phyloP scores from a whole-genome alignment of 2,888 invertebrate species.

The Dryobota labecula region DNA sequence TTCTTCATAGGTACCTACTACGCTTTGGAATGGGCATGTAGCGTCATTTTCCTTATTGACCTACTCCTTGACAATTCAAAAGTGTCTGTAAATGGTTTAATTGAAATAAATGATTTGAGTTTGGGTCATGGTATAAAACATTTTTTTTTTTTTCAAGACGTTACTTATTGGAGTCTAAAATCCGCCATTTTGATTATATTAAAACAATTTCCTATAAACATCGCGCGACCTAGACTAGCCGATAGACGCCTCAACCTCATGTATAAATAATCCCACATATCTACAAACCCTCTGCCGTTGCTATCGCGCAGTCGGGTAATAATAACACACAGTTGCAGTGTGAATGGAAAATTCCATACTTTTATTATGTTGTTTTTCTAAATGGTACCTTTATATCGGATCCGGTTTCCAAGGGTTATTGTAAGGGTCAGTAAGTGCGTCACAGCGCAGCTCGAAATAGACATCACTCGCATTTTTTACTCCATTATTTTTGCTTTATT shows the following conservation, averaged over 20 bases:
- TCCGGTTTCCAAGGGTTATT: slow-evolving; percentile 12
- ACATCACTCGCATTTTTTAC: slow-evolving; percentile 1
- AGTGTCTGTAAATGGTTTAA: no score
- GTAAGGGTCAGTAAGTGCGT: slow-evolving; percentile 14
- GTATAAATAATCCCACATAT: background rate
- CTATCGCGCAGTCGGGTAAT: background rate
- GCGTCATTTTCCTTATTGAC: no score
- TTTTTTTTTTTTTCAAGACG: background rate
- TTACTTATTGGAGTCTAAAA: background rate
- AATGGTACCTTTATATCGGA: background rate
- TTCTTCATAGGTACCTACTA: no score
- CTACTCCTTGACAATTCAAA: no score
- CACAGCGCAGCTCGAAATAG: background rate
- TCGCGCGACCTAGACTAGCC: no score
- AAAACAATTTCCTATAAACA: background rate
- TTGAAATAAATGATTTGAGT: no score
- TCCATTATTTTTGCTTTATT: background rate
- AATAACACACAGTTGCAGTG: background rate
- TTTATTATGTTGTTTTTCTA: slow-evolving; percentile 7
- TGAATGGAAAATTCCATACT: background rate
- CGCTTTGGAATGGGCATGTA: no score
- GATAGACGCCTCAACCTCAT: no score
- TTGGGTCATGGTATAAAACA: background rate
- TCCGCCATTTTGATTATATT: background rate
- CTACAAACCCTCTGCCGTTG: background rate